phyloP scores from a whole-genome alignment of 2,113 vertebrate species.

The Siniperca knerii region DNA sequence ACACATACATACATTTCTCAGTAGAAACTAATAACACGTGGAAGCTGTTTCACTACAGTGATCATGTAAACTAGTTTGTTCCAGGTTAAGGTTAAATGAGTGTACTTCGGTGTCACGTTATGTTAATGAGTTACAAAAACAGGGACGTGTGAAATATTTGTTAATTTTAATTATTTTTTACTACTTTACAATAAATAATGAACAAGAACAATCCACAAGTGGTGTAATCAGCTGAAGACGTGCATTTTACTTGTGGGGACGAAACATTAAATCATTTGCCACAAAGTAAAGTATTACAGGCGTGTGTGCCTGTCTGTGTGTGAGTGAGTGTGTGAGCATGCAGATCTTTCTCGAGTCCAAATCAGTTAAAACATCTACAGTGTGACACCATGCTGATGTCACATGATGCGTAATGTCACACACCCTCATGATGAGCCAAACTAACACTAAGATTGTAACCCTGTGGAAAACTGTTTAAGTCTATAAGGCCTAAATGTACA shows the following conservation, averaged over 20 bases:
- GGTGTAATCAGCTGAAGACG: background rate
- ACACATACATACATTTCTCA: conserved; percentile 24
- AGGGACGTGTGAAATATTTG: background rate
- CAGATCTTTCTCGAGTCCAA: background rate
- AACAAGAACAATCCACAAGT: conserved; percentile 4
- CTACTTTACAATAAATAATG: conserved; percentile 32
- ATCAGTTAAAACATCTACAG: background rate
- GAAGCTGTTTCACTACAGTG: background rate
- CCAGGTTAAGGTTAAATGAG: conserved; percentile 24
- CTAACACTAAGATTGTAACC: conserved; percentile 27
- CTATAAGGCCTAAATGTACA: background rate
- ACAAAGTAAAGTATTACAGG: background rate
- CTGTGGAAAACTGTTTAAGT: conserved; percentile 33
- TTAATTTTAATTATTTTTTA: background rate
- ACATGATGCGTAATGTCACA: conserved; percentile 23
- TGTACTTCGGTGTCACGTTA: background rate
- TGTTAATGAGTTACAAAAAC: background rate
- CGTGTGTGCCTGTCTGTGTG: too few species aligned
- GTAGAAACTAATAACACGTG: conserved; percentile 46
- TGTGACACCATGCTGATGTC: conserved; percentile 7
- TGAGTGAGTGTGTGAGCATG: background rate
- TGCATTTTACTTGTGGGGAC: background rate
- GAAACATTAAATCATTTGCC: background rate
- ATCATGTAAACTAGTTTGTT: background rate
- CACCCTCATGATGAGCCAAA: conserved; percentile 28